Conservation (phyloP, 2,113 vertebrate genomes). For the Equus quagga region DNA sequence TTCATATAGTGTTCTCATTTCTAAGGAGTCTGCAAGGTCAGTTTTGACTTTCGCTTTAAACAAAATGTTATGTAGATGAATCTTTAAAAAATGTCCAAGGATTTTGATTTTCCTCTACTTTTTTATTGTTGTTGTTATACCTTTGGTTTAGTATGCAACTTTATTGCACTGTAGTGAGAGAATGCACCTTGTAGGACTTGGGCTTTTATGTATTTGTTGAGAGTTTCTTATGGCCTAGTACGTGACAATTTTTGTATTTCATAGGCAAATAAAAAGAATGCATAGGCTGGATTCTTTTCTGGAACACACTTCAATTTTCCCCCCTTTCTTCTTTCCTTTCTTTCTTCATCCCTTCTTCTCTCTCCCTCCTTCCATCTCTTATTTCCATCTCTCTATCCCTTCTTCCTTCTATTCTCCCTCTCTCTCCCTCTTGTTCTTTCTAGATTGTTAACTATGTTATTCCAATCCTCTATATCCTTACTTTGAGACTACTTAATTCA, state of each 20-base stretch:
- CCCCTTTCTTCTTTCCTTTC: no score
- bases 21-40: neutral
- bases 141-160: neutral
- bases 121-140: neutral
- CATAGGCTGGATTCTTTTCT: neutral
- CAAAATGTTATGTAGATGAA: neutral
- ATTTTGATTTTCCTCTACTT: neutral
- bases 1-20: neutral
- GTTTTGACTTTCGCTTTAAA: neutral
- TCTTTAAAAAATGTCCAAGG: neutral
- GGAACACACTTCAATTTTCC: neutral
- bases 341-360: neutral
- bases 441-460: neutral
- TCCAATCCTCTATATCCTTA: neutral
- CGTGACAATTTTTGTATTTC: neutral
- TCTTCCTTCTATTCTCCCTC: neutral
- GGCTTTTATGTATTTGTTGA: neutral
- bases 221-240: neutral
- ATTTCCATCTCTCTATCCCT: neutral
- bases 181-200: neutral
- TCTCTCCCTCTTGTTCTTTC: neutral
- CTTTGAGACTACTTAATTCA: neutral
- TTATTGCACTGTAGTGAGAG: neutral
- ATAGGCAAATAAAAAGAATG: neutral
- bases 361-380: no score